Evolutionary conservation across 2,888 invertebrate species (phyloP).

Genomic region (Boloria selene): DNA sequence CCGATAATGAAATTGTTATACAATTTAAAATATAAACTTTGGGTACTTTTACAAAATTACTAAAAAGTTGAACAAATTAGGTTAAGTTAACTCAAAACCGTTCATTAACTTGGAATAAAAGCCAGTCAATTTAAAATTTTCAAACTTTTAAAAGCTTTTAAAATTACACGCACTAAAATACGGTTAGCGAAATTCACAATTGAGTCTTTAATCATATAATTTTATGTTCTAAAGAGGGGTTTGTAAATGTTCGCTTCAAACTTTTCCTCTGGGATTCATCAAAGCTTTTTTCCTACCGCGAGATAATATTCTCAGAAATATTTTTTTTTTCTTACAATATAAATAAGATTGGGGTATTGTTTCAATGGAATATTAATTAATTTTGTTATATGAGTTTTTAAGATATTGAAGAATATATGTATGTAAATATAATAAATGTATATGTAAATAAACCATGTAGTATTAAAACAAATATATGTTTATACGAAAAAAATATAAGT

Average conservation of each 20-base stretch:
- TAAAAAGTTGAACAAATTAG: not conserved
- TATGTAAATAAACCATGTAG: too few species aligned
- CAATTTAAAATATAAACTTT: too few species aligned
- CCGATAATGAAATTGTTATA: too few species aligned
- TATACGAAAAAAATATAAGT: too few species aligned
- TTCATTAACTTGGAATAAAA: not conserved
- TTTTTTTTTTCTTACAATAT: conserved; percentile 9
- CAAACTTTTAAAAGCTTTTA: conserved; percentile 5
- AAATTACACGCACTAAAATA: not conserved
- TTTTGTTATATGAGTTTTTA: not conserved
- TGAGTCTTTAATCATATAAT: conserved; percentile 8
- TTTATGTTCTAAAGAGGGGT: conserved; percentile 29
- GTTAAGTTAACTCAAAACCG: not conserved
- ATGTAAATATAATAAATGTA: too few species aligned
- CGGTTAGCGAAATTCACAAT: not conserved
- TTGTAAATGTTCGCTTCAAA: conserved; percentile 32
- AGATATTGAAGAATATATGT: not conserved
- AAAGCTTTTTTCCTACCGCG: conserved; percentile 19
- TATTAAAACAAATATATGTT: too few species aligned
- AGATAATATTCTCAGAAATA: conserved; percentile 7
- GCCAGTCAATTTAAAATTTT: not conserved
- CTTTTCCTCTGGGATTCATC: conserved; percentile 31
- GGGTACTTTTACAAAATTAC: not conserved
- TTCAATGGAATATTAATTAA: not conserved
- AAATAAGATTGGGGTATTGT: conserved; percentile 7